Base-by-base conservation (phyloP, 2,797 vertebrate species). In the Sebastes jordani region DNA sequence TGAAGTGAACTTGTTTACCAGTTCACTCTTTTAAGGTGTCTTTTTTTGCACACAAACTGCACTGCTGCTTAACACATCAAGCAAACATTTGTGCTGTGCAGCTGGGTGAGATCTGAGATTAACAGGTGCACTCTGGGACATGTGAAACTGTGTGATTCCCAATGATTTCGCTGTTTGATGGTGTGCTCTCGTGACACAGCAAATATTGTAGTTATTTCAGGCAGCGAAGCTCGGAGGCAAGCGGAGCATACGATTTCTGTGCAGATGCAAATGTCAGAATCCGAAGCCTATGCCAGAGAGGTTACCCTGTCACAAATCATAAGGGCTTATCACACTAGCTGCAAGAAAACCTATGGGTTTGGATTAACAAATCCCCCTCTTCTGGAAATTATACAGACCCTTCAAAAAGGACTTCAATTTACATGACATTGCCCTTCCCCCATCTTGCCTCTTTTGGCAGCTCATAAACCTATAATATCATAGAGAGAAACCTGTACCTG, bases 1-100 rank as follows among this genome's bases (percentile, higher is more conserved):
- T 76, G 76, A 88, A 88, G 89, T 84, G 34, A 72, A 91, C 86
- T 87, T 91, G 86, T 91, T 92, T 88, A 86, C 76, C 34, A 25
- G 78, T 74, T 80, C 85, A 82, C 76, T 82, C 78, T 22, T 74
- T 73, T 67, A 62, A 61, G 65, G 60, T 65, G 56, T 36, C 23
- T 72, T 78, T 86, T 30, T 60, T 60, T 29, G 72, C 80, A 81
- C 27, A 63, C 68, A 80, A 61, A 49, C 80, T 84, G 81, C 69
- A 70, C 36, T 23, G 73, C 56, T 77, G 85, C 87, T 70, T 49
- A 0, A 59, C 63, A 64, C 32, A 64, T 63, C 65, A 63, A 34
- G 32, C 49, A 11, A 18, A 54, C 30, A 58, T 74, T 54, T 59
- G 55, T 29, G 62, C 73, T 23, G 58, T 59, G 63, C 78, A 70